Evolutionary conservation across 2,113 vertebrate species (phyloP).

Genomic region (Eclectus roratus): DNA sequence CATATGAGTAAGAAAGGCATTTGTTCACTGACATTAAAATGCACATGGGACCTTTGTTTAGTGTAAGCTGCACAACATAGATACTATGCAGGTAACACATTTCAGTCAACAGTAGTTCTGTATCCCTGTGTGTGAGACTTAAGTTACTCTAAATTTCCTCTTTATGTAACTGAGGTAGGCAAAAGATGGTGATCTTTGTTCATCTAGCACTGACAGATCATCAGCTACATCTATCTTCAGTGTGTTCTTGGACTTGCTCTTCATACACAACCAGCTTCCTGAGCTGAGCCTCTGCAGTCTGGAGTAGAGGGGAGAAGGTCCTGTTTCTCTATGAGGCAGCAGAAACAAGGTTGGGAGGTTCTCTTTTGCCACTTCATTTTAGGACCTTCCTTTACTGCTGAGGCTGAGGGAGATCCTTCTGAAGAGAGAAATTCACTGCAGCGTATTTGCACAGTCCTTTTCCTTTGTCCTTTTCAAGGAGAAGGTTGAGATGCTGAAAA

Average conservation of each 20-base stretch:
- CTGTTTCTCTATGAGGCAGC: neutral
- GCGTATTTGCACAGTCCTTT: neutral
- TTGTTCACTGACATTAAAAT: neutral
- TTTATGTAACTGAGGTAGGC: neutral
- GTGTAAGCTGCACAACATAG: neutral
- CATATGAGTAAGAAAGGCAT: neutral
- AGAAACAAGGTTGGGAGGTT: neutral
- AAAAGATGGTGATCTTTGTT: neutral
- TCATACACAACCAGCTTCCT: neutral
- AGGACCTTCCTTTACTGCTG: neutral
- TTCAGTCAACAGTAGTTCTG: neutral
- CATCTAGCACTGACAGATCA: neutral
- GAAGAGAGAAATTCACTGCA: neutral
- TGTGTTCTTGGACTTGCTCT: neutral
- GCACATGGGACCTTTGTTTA: neutral
- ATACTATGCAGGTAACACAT: neutral
- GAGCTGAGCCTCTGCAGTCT: neutral
- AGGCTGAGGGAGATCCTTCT: neutral
- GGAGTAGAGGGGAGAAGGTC: neutral
- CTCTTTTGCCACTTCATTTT: neutral
- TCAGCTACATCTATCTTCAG: neutral
- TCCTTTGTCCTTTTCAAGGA: neutral
- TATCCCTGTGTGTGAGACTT: neutral
- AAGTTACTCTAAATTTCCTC: neutral
- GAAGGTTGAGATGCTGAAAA: neutral